Base-by-base conservation (phyloP, 2,888 invertebrate species). In the Drosophila mimica region DNA sequence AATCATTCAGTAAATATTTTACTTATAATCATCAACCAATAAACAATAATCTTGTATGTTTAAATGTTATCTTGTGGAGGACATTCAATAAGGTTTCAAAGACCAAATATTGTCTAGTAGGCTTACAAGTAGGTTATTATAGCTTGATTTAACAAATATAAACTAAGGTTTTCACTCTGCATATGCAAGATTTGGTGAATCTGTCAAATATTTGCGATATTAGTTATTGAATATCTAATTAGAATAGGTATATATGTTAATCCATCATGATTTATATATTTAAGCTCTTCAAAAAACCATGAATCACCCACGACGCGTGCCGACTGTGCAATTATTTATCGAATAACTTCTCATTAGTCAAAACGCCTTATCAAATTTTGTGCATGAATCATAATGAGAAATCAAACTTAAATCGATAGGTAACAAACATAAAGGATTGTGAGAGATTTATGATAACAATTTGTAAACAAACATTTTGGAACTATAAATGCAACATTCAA, bases 91-190 rank as follows among this genome's bases (percentile, higher is more conserved):
- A 20, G 11, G 8, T 11, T 43, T 40, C 9, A 9, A 11, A 5
- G 4, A 11, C 15, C 5, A 13, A 34, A 34, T 5, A 30, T 30
- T 7, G 4, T 34, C 5, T 2, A 34, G 13, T 5, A 0, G 15
- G 15, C 4, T 34, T 5, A 13, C 15, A 15, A 40, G 40, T 38
- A n/a, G 6, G n/a, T n/a, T 9, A 40, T 40, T n/a, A n/a, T 9
- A 40, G n/a, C n/a, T n/a, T 40, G 9, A n/a, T n/a, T 40, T n/a
- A 9, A 40, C 0, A 40, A n/a, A 40, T 40, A n/a, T 2, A 40
- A 2, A 0, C n/a, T 8, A 40, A 4, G 0, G 38, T 1, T n/a
- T n/a, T 9, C 4, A n/a, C 40, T 5, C 4, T 9, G n/a, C 4
- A n/a, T 4, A n/a, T 4, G 9, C 9, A 3, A 17, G 1, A 38